Evolutionary conservation across 2,113 vertebrate species (phyloP).

Genomic region (Toxotes chatareus): DNA sequence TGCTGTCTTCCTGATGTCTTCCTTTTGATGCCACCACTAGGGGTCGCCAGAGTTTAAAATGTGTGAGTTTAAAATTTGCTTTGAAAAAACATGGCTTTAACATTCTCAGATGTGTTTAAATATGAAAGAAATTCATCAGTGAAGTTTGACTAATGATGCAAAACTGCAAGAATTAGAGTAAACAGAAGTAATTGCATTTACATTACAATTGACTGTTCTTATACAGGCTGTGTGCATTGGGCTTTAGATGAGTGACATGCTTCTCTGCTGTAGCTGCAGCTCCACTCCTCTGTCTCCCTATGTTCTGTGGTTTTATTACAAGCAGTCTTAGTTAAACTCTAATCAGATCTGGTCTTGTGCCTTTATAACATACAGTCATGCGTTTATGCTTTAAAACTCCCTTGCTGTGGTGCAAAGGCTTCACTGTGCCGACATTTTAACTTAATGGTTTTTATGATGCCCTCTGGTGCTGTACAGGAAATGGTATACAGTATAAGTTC

Average conservation of each 20-base stretch:
- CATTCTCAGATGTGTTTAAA: not conserved
- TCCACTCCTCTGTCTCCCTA: conserved; percentile 4
- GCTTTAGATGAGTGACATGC: conserved; percentile 11
- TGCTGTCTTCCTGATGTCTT: not conserved
- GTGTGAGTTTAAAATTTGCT: too few species aligned
- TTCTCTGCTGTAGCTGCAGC: conserved; percentile 8
- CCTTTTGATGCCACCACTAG: conserved; percentile 10
- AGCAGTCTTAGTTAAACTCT: conserved; percentile 23
- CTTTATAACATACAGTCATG: conserved; percentile 32
- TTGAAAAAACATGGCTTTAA: too few species aligned
- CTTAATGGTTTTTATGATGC: conserved; percentile 53
- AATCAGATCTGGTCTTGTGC: conserved; percentile 26
- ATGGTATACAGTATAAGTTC: conserved; percentile 39
- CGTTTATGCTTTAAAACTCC: conserved; percentile 50
- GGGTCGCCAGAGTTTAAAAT: not conserved
- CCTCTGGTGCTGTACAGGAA: conserved; percentile 42
- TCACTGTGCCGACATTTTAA: conserved; percentile 53
- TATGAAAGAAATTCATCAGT: not conserved
- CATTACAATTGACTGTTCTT: not conserved
- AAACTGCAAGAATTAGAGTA: not conserved
- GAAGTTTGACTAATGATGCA: not conserved
- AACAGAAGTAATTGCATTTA: too few species aligned
- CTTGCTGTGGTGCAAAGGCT: conserved; percentile 36
- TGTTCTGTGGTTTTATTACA: conserved; percentile 24
- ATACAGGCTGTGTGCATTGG: not conserved